Evolutionary conservation across 2,888 invertebrate species (phyloP), one percentile per base, ranked within the genome.

Genomic region (Aricia artaxerxes): DNA sequence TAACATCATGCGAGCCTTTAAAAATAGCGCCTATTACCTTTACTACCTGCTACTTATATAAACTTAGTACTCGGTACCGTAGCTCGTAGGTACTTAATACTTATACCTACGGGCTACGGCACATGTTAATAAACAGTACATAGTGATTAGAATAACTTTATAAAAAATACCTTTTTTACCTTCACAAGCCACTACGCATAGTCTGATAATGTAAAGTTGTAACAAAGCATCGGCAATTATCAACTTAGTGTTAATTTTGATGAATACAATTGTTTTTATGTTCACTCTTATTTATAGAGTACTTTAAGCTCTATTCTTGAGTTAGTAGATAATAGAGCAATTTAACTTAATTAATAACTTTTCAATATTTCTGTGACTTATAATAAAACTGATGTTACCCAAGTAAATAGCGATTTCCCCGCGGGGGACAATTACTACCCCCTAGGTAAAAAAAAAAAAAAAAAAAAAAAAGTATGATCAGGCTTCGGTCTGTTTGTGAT

Each of bases 1-100:
- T 84, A 82, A 83, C 85, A 78, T 83, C 82, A 81, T 81, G 77
- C 79, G 79, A 80, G 80, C 80, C 79, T 81, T 57, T 61, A 60
- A 79, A 73, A 61, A 75, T 79, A 73, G 57, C 35, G 24, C 73
- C 61, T 78, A 78, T 75, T 44, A 75, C 24, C 53, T 44, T 2
- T 73, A 76, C 11, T 24, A 24, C 31, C 53, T 57, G 57, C 69
- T 35, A 75, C 6, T 73, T 49, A 7, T 6, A 31, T 35, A 57
- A 16, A 53, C 16, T 40, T 40, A n/a, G 9, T 73, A 73, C 24
- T 73, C 24, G 9, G 35, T 38, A 69, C 16, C 16, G 57, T 57
- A 57, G 16, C 57, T 13, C 4, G 13, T 13, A 53, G 24, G 24
- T 24, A 24, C 24, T 24, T 24, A 24, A 9, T 49, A 49, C 49